Evolutionary conservation across 2,113 vertebrate species (phyloP).

Genomic region (Odontesthes bonariensis): DNA sequence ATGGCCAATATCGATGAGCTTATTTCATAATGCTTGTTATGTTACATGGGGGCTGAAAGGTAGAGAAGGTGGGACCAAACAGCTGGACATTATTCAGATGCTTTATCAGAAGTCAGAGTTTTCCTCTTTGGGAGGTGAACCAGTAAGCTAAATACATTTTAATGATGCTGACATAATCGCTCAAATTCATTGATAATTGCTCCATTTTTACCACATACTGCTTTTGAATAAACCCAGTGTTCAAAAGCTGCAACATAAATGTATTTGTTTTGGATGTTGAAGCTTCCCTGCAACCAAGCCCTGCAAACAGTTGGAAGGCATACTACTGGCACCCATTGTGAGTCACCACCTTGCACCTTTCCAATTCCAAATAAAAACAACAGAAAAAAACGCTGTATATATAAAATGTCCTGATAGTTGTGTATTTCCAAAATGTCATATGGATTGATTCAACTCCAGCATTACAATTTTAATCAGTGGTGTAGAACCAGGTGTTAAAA

Average conservation of each 20-base stretch:
- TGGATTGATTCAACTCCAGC: constrained; percentile 85
- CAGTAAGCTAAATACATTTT: not conserved
- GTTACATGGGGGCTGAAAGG: not conserved
- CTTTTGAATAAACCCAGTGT: constrained; percentile 32
- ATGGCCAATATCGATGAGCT: not conserved
- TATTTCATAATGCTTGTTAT: not conserved
- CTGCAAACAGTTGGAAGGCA: constrained; percentile 81
- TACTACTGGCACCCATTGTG: constrained; percentile 48
- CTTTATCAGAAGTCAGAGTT: not conserved
- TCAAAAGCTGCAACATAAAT: constrained; percentile 44
- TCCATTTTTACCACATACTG: constrained; percentile 1
- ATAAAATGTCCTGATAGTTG: constrained; percentile 79
- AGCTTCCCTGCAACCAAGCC: constrained; percentile 38
- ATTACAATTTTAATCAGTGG: constrained; percentile 89
- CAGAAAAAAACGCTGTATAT: constrained; percentile 69
- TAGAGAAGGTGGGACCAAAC: not conserved
- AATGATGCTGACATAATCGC: constrained; percentile 4
- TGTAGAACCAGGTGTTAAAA: constrained; percentile 87
- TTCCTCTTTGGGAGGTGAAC: not conserved
- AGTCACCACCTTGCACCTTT: constrained; percentile 71
- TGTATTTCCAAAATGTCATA: constrained; percentile 88
- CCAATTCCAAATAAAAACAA: constrained; percentile 72
- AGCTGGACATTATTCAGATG: not conserved
- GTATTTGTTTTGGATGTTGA: constrained; percentile 66
- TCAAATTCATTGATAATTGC: constrained; percentile 1